A percentile compares a stretch with the other conserved stretches of the same genome.
Evolutionary conservation across 2,797 vertebrate species (phyloP).

Genomic region (Poeciliopsis presidionis): DNA sequence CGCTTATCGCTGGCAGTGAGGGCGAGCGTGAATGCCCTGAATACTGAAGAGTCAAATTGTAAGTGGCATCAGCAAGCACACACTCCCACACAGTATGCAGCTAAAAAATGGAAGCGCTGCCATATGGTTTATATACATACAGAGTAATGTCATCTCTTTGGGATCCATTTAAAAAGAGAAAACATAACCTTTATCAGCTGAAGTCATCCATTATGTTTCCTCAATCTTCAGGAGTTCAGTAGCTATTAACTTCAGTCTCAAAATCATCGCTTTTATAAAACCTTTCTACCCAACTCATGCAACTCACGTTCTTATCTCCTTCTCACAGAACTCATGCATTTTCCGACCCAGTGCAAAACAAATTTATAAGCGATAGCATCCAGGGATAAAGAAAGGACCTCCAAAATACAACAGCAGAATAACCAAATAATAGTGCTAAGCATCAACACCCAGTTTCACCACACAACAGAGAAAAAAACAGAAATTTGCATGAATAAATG

Average conservation of each 20-base stretch:
- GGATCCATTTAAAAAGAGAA: not conserved
- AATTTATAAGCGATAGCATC: not conserved
- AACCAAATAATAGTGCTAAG: not conserved
- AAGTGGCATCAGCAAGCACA: conserved; percentile 47
- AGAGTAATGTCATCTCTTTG: conserved; percentile 9
- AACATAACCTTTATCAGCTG: not conserved
- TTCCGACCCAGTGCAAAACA: not conserved
- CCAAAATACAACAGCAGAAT: not conserved
- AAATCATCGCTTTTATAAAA: not conserved
- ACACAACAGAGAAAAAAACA: not conserved
- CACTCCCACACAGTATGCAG: conserved; percentile 29
- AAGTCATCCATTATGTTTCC: not conserved
- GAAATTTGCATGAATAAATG: not conserved
- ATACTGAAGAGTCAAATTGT: conserved; percentile 63
- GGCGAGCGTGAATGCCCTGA: conserved; percentile 55
- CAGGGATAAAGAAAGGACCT: not conserved
- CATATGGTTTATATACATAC: conserved; percentile 15
- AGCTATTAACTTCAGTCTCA: not conserved
- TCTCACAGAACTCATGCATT: not conserved
- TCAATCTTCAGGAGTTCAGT: not conserved
- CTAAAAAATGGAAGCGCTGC: conserved; percentile 19
- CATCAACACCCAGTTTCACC: not conserved
- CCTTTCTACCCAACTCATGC: not conserved
- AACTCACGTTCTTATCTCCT: not conserved
- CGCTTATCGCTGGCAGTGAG: conserved; percentile 62